phyloP scores from a whole-genome alignment of 2,888 invertebrate species.

The Epinotia nisella region DNA sequence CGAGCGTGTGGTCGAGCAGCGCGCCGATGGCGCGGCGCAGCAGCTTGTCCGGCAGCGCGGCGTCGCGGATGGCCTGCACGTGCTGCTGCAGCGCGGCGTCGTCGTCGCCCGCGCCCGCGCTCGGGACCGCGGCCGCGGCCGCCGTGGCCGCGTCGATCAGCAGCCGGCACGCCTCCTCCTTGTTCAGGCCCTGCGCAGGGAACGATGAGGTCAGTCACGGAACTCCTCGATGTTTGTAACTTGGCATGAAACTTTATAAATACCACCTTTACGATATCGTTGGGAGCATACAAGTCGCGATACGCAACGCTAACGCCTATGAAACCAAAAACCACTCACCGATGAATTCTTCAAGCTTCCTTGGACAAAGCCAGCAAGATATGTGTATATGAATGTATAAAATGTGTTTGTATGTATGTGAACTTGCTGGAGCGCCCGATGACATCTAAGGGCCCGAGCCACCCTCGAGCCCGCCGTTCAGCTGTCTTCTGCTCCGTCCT shows the following conservation, averaged over 20 bases:
- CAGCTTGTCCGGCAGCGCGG: slow-evolving; percentile 52
- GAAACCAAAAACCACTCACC: too few species aligned
- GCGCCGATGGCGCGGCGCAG: slow-evolving; percentile 54
- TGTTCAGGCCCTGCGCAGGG: slow-evolving; percentile 63
- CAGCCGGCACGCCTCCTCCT: slow-evolving; percentile 77
- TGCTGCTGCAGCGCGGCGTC: slow-evolving; percentile 49
- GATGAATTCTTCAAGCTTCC: too few species aligned
- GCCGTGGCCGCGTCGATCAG: slow-evolving; percentile 68
- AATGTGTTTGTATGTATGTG: too few species aligned
- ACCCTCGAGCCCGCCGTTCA: too few species aligned
- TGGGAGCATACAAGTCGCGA: too few species aligned
- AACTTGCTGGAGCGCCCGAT: too few species aligned
- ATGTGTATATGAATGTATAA: too few species aligned
- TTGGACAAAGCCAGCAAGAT: too few species aligned
- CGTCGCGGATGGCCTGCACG: slow-evolving; percentile 44
- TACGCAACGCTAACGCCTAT: too few species aligned
- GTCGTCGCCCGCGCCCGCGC: slow-evolving; percentile 45
- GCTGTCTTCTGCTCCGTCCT: too few species aligned
- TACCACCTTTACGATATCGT: too few species aligned
- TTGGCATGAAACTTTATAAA: not conserved
- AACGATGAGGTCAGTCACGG: not conserved
- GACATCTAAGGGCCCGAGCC: too few species aligned
- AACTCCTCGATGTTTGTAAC: not conserved
- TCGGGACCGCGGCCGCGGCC: slow-evolving; percentile 53
- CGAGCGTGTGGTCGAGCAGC: slow-evolving; percentile 50